Percentiles rank a stretch among this genome's conserved stretches.
phyloP scores from a whole-genome alignment of 2,888 invertebrate species.

The Drosophila cracens region DNA sequence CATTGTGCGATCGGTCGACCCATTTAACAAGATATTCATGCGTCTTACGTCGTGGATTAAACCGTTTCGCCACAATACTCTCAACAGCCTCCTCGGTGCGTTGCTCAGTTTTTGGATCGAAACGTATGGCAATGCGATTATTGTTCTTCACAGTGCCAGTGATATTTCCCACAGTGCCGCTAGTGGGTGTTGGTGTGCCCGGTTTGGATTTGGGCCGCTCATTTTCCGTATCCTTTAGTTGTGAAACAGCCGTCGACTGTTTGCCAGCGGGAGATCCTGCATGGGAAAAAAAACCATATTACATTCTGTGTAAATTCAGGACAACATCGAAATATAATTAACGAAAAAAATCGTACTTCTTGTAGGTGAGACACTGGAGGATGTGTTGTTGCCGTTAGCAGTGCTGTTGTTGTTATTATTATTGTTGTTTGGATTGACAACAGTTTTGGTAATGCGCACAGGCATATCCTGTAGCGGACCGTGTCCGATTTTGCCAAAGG shows the following conservation, averaged over 20 bases:
- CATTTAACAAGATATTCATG: constrained; percentile 94
- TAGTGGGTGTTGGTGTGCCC: constrained; percentile 54
- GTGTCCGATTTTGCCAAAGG: constrained; percentile 88
- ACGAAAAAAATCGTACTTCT: constrained; percentile 73
- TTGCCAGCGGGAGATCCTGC: constrained; percentile 67
- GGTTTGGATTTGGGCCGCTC: constrained; percentile 70
- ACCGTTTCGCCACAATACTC: constrained; percentile 93
- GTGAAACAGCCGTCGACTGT: constrained; percentile 60
- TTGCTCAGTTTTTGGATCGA: constrained; percentile 64
- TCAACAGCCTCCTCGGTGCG: constrained; percentile 90
- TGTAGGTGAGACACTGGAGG: constrained; percentile 61
- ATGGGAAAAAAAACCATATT: not conserved
- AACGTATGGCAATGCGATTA: constrained; percentile 82
- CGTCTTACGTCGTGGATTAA: constrained; percentile 91
- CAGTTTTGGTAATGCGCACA: constrained; percentile 85
- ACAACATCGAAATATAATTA: not conserved
- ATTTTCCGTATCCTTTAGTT: constrained; percentile 73
- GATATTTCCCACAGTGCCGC: constrained; percentile 10
- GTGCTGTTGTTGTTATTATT: constrained; percentile 57
- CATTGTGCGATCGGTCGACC: constrained; percentile 92
- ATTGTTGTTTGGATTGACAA: constrained; percentile 81
- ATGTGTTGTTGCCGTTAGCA: constrained; percentile 58
- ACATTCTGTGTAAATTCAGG: constrained; percentile 2
- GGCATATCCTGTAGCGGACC: constrained; percentile 85
- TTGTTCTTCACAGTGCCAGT: constrained; percentile 46